These are phyloP conservation scores for Oscheius sp. DNA, from an alignment of 2,888 invertebrate species.

Conservation along the genomic window DNA sequence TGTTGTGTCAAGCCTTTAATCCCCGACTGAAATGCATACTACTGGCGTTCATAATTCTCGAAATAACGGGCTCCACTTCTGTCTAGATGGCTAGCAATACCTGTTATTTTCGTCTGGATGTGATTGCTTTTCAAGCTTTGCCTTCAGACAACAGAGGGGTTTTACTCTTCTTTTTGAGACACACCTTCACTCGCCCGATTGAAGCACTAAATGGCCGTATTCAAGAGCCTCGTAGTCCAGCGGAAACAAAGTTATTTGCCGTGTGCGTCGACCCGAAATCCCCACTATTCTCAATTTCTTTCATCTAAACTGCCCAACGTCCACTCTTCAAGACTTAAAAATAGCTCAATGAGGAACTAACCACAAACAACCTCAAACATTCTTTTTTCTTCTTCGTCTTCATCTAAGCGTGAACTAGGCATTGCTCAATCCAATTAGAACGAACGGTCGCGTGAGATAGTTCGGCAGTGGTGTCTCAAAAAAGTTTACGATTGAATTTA, in stretches of 20 bases:
- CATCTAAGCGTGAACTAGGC: background rate
- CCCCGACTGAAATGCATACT: too few relatives aligned
- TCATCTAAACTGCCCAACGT: constrained; percentile 13
- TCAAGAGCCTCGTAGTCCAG: constrained; percentile 11
- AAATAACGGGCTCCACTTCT: too few relatives aligned
- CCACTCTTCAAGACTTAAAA: too few relatives aligned
- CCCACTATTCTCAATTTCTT: constrained; percentile 26
- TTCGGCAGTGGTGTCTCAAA: constrained; percentile 6
- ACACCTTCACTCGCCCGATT: background rate
- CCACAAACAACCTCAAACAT: background rate
- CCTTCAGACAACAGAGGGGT: background rate
- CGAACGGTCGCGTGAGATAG: constrained; percentile 20
- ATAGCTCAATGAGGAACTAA: too few relatives aligned
- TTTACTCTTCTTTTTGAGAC: background rate
- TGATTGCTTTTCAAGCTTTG: too few relatives aligned
- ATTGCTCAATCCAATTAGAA: constrained; percentile 21
- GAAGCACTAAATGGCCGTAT: constrained; percentile 13
- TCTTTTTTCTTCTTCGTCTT: background rate
- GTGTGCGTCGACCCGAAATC: constrained; percentile 19
- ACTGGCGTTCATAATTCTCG: too few relatives aligned
- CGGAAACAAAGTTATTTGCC: constrained; percentile 28
- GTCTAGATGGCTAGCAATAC: too few relatives aligned
- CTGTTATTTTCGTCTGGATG: too few relatives aligned
- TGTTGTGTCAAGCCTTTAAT: constrained; percentile 28
- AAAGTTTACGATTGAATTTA: constrained; percentile 22